These are phyloP conservation scores for Oithona nana DNA, from an alignment of 2,888 invertebrate species.

Conservation along the genomic window DNA sequence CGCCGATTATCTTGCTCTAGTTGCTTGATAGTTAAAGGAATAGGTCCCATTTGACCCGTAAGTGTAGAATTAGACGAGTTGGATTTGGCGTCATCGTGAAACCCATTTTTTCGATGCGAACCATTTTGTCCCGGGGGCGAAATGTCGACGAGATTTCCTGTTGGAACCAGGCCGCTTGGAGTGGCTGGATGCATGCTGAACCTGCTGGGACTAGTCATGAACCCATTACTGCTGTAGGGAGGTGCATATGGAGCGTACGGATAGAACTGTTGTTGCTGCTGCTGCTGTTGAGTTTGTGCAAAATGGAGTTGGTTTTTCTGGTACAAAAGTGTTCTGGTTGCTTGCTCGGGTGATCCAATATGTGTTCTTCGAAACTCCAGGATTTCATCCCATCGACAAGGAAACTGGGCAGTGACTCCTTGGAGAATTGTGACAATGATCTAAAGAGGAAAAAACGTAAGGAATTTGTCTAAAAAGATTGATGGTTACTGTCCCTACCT, in stretches of 20 bases:
- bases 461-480: not conserved
- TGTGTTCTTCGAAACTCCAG: constrained; percentile 40
- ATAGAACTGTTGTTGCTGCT: not conserved
- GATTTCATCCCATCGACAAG: constrained; percentile 46
- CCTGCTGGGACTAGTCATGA: not conserved
- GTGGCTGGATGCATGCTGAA: no score
- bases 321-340: constrained; percentile 22
- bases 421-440: constrained; percentile 16
- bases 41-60: not conserved
- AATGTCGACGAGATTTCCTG: not conserved
- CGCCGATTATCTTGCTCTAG: not conserved
- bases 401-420: constrained; percentile 27
- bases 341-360: constrained; percentile 34
- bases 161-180: not conserved
- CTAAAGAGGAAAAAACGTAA: not conserved
- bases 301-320: constrained; percentile 21
- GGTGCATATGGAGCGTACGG: not conserved
- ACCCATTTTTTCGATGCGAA: not conserved
- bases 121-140: not conserved
- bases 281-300: not conserved
- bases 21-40: not conserved
- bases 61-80: not conserved
- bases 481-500: constrained; percentile 33
- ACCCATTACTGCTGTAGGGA: not conserved
- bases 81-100: not conserved